These are phyloP conservation scores for Carposina sasakii DNA, from an alignment of 1,140 invertebrate genomes.

Conservation along the genomic window DNA sequence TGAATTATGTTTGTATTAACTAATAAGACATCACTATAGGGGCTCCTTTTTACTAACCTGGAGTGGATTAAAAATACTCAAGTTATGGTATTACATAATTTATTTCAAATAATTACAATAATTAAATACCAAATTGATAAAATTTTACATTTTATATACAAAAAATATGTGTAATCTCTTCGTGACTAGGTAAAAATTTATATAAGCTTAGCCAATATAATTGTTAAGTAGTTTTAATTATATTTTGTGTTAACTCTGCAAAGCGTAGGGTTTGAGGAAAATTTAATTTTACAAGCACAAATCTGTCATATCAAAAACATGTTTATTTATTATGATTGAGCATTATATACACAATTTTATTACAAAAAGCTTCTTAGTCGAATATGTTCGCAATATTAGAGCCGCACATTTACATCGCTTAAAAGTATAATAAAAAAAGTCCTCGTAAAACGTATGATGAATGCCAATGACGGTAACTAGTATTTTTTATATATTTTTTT, in stretches of 20 bases:
- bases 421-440: constrained; percentile 10
- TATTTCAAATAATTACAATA: constrained; percentile 54
- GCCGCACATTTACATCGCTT: constrained; percentile 40
- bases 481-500: constrained; percentile 24
- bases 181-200: constrained; percentile 53
- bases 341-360: constrained; percentile 38
- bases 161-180: constrained; percentile 48
- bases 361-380: constrained; percentile 44
- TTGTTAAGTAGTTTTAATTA: constrained; percentile 2
- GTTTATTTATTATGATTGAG: neutral
- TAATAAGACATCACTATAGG: no score
- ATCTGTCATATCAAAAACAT: neutral
- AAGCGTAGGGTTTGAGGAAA: constrained; percentile 12
- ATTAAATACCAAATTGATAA: constrained; percentile 48
- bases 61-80: no score
- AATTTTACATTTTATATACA: constrained; percentile 59
- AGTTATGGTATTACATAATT: constrained; percentile 45
- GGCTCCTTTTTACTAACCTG: no score
- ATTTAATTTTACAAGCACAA: constrained; percentile 12
- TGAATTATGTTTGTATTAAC: no score
- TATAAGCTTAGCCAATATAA: constrained; percentile 40
- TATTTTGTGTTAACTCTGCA: constrained; percentile 25
- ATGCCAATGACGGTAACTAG: constrained; percentile 13
- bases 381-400: constrained; percentile 40
- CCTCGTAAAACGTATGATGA: neutral